phyloP scores from a whole-genome alignment of 2,888 invertebrate species.

The Lysandra coridon region DNA sequence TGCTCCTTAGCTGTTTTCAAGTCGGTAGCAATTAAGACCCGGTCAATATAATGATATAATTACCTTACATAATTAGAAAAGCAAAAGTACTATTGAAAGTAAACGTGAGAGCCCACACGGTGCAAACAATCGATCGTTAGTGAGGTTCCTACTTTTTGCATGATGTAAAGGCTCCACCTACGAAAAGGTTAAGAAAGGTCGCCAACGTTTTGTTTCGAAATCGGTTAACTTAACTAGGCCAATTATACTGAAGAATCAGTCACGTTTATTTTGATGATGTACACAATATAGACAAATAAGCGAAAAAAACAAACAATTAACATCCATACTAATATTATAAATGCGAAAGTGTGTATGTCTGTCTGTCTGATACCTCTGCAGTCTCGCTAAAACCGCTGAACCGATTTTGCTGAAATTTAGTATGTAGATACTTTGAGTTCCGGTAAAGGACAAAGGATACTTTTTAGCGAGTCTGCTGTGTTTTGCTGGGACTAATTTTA shows the following conservation, averaged over 20 bases:
- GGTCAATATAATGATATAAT: slow-evolving; percentile 15
- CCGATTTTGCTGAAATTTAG: no score
- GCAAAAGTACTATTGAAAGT: slow-evolving; percentile 19
- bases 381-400: no score
- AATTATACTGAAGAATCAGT: neutral
- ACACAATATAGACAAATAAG: neutral
- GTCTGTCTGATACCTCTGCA: no score
- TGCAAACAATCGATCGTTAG: slow-evolving; percentile 23
- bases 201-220: neutral
- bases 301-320: no score
- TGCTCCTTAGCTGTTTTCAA: neutral
- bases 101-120: slow-evolving; percentile 23
- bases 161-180: slow-evolving; percentile 4
- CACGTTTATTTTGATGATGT: neutral
- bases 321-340: neutral
- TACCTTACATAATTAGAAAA: slow-evolving; percentile 25
- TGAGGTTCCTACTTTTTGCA: neutral
- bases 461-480: no score
- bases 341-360: neutral
- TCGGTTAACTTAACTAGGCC: neutral
- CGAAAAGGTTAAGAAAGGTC: slow-evolving; percentile 15
- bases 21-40: neutral
- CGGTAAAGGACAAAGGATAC: no score
- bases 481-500: no score
- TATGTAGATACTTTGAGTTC: no score